Base-by-base conservation (phyloP, 2,888 invertebrate genomes). In the Eurois occulta region DNA sequence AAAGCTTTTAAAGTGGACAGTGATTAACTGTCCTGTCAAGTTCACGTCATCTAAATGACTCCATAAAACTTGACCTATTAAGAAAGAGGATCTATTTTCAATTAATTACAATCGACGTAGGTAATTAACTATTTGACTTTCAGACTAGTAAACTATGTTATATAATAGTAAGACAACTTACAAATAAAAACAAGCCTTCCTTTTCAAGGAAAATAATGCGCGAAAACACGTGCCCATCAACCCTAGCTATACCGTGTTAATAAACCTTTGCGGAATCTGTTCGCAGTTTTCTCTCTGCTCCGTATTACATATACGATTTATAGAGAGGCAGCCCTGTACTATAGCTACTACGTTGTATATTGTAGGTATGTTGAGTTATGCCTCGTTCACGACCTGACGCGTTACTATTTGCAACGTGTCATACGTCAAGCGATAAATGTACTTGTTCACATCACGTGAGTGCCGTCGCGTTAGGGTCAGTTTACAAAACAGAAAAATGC, bases 241-340 rank as follows among this genome's bases (percentile, higher is more conserved):
- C 87, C 87, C 87, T 87, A 83, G 64, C 78, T 62, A 73, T 72
- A 82, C 79, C 78, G 83, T 87, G 87, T 87, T 87, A 87, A 87
- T 87, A 87, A 87, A 87, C 87, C 88, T 87, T 87, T 88, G 81
- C 87, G 83, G 87, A 87, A 88, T 87, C 88, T 88, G 87, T 87
- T 82, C 80, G 84, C 77, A 84, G 87, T 87, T 88, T 88, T 88
- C 86, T 86, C 86, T 80, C 72, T 66, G 67, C 71, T 78, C 72
- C 65, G 80, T 83, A 87, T 74, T 81, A 83, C 77, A 79, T 82
- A 80, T 86, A 86, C 68, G 80, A 80, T 83, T 80, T 79, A 80
- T 79, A 78, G 69, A 76, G 77, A 75, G 70, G 16, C 77, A 80
- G 48, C 77, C 75, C 75, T 78, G 35, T 48, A 7, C 64, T 64